phyloP scores from a whole-genome alignment of 1,140 invertebrate species.

The Hycleus phaleratus region DNA sequence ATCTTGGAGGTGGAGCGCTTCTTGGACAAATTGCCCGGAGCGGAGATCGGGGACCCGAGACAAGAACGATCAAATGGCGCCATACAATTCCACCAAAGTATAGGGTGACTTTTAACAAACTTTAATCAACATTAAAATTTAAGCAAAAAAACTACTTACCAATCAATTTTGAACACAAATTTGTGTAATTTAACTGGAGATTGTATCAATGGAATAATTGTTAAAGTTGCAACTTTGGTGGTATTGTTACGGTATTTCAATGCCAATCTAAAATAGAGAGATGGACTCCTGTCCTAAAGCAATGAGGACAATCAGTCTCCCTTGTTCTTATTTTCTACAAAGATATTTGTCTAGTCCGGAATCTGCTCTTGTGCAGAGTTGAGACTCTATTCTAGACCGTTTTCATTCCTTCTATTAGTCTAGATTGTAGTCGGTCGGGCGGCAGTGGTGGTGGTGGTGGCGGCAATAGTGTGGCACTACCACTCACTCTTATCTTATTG shows the following conservation, averaged over 20 bases:
- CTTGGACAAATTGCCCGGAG: slow-evolving; percentile 36
- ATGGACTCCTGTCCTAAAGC: slow-evolving; percentile 40
- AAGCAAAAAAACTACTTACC: too few species aligned
- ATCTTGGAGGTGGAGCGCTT: slow-evolving; percentile 36
- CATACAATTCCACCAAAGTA: slow-evolving; percentile 22
- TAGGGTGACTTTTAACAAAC: too few species aligned
- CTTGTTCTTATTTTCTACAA: slow-evolving; percentile 36
- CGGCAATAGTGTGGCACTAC: too few species aligned
- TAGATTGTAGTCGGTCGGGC: slow-evolving; percentile 19
- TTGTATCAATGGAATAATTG: background rate
- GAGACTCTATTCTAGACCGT: slow-evolving; percentile 22
- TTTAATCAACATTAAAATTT: too few species aligned
- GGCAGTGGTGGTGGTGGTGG: background rate
- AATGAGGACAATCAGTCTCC: slow-evolving; percentile 42
- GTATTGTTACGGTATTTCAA: slow-evolving; percentile 16
- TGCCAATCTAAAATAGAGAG: slow-evolving; percentile 30
- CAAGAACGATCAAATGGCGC: slow-evolving; percentile 14
- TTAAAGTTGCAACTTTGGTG: slow-evolving; percentile 13
- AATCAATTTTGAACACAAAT: too few species aligned
- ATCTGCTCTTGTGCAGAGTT: slow-evolving; percentile 26
- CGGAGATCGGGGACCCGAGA: slow-evolving; percentile 23
- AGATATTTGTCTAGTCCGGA: slow-evolving; percentile 34
- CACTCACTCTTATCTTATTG: slow-evolving; percentile 9
- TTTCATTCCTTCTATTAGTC: slow-evolving; percentile 23
- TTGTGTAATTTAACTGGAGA: too few species aligned